These are phyloP conservation scores for Acanthurus leucopareius DNA, from an alignment of 2,797 vertebrate species.

Conservation along the genomic window DNA sequence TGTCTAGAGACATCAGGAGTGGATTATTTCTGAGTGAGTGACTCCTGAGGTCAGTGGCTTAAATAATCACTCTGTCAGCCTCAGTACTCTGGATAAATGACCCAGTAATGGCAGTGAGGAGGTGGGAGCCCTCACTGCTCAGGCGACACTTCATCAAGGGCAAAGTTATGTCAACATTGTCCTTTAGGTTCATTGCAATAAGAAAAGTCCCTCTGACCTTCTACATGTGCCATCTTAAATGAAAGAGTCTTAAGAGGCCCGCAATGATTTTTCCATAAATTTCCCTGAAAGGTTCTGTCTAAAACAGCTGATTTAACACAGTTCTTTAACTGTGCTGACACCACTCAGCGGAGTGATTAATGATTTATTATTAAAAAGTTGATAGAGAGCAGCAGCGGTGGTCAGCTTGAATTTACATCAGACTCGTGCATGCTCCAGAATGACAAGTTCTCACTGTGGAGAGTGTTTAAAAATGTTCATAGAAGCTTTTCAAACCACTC, in stretches of 20 bases:
- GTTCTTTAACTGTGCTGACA: conserved; percentile 33
- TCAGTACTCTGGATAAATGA: conserved; percentile 30
- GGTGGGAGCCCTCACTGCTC: neutral
- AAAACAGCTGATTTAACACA: conserved; percentile 37
- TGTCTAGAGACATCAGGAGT: conserved; percentile 11
- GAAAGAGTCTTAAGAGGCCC: neutral
- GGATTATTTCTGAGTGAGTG: conserved; percentile 25
- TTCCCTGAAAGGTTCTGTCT: conserved; percentile 8
- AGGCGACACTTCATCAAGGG: conserved; percentile 19
- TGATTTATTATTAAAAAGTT: conserved; percentile 43
- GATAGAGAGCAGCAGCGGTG: conserved; percentile 24
- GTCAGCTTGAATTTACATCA: conserved; percentile 39
- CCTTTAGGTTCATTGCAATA: neutral
- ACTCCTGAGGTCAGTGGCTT: conserved; percentile 19
- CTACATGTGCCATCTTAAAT: neutral
- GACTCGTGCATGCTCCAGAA: neutral
- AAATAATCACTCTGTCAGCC: conserved; percentile 40
- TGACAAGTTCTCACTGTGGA: conserved; percentile 13
- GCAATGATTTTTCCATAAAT: neutral
- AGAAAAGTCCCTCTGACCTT: conserved; percentile 16
- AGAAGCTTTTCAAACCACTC: neutral
- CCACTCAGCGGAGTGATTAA: conserved; percentile 37
- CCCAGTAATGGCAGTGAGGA: conserved; percentile 18
- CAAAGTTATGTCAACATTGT: neutral
- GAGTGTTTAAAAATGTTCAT: neutral